Base-by-base conservation (phyloP, 2,888 invertebrate genomes). In the Eumerus sabulonum region DNA sequence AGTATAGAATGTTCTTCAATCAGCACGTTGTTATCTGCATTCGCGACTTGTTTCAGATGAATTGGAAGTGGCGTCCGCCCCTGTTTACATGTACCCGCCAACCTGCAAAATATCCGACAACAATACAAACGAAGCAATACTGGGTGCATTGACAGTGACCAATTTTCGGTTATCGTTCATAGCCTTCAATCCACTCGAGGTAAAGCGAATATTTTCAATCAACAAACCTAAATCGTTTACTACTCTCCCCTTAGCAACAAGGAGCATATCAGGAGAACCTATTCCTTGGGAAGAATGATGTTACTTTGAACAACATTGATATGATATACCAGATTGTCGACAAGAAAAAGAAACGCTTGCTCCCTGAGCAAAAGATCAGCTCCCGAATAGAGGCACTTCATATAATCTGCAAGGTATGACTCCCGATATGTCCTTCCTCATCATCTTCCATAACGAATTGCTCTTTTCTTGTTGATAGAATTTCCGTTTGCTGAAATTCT, bases 151-250 rank as follows among this genome's bases (percentile, higher is more conserved):
- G 72, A 94, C 94, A 86, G 93, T 98, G 76, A 98, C 98, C 72
- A 98, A 97, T 90, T 98, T 97, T 88, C 96, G 96, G 89, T 90
- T 98, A 35, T 94, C 96, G 27, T 98, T 98, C 90, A 92, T 96
- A 64, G 94, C 95, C 0, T 63, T 85, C 51, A 73, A 81, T 45
- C 72, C 72, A 9, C 40, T 19, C n/a, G 76, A 72, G 56, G 72
- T 81, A 60, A 57, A 16, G 44, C 13, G 36, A 4, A 27, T 27
- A 4, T 27, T 27, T 2, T 27, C 27, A 4, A 27, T 27, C 7
- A 7, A 27, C 2, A 27, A 27, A 7, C 7, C 27, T 27, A 4
- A 27, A 4, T 27, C 7, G 2, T 7, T 27, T 2, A 2, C 27
- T 27, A 4, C 27, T 27, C 7, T 27, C 27, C 7, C 27, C 27